Evolutionary conservation across 2,797 vertebrate genomes (phyloP).

Genomic region (Sphaeramia orbicularis): DNA sequence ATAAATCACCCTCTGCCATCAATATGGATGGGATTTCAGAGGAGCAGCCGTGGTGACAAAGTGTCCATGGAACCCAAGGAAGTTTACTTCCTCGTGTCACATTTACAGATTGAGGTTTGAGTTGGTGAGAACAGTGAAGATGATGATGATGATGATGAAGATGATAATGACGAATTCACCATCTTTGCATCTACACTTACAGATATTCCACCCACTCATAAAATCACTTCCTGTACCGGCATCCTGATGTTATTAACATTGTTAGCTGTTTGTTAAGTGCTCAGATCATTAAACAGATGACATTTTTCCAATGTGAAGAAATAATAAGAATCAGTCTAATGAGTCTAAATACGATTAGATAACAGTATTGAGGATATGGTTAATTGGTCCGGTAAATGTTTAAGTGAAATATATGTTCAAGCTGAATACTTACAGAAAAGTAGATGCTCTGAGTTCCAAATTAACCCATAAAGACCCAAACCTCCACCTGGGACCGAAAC

Average conservation of each 20-base stretch:
- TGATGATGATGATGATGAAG: background rate
- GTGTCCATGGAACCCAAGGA: constrained; percentile 33
- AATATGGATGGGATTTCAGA: constrained; percentile 54
- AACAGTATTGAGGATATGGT: constrained; percentile 10
- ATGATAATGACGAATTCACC: too few species aligned
- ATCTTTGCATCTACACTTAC: too few species aligned
- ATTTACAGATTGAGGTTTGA: constrained; percentile 24
- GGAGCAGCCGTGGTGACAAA: constrained; percentile 51
- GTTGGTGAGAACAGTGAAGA: constrained; percentile 22
- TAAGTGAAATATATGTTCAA: background rate
- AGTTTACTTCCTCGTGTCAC: constrained; percentile 36
- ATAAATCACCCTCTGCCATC: constrained; percentile 68
- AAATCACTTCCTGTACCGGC: constrained; percentile 7
- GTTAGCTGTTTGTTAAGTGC: constrained; percentile 14
- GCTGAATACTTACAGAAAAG: too few species aligned
- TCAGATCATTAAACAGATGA: constrained; percentile 18
- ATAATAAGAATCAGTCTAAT: constrained; percentile 6
- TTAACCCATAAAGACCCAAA: too few species aligned
- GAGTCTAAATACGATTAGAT: constrained; percentile 9
- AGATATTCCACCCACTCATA: background rate
- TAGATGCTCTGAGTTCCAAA: too few species aligned
- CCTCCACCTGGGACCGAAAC: too few species aligned
- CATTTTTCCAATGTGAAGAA: constrained; percentile 14
- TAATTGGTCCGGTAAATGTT: constrained; percentile 9
- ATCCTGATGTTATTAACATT: background rate